These are phyloP conservation scores for Polyommatus iphigenia DNA, from an alignment of 2,888 invertebrate species.

Conservation along the genomic window DNA sequence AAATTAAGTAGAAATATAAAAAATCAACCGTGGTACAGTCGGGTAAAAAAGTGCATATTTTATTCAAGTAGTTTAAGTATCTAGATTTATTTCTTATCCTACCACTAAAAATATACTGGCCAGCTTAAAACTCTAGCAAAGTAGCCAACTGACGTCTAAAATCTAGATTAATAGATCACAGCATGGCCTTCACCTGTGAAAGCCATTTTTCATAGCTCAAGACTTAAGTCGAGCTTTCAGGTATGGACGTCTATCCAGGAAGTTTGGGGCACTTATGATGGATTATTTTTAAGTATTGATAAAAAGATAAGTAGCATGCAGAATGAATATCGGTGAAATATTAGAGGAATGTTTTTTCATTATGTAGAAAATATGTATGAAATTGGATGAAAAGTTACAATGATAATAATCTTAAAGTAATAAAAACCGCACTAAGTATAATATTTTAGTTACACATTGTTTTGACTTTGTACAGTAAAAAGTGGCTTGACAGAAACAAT, in stretches of 20 bases:
- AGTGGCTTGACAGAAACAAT: no score
- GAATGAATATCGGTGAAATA: neutral
- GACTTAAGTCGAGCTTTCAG: neutral
- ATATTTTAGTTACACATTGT: no score
- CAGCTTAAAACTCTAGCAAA: neutral
- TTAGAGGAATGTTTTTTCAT: neutral
- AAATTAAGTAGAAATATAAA: no score
- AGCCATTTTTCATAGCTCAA: constrained; percentile 16
- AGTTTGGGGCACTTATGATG: neutral
- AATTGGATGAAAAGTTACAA: no score
- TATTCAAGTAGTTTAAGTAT: no score
- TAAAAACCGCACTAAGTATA: no score
- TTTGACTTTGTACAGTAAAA: no score
- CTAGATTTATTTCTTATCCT: no score
- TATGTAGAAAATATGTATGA: no score
- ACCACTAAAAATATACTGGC: neutral
- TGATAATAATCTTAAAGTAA: no score
- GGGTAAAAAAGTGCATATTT: no score
- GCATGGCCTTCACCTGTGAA: neutral
- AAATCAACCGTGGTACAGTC: no score
- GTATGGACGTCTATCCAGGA: neutral
- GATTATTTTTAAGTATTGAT: neutral
- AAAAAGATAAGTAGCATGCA: neutral
- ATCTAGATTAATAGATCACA: constrained; percentile 20
- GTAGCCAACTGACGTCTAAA: neutral